phyloP scores from a whole-genome alignment of 2,797 vertebrate genomes.

The Silurus lanzhouensis region DNA sequence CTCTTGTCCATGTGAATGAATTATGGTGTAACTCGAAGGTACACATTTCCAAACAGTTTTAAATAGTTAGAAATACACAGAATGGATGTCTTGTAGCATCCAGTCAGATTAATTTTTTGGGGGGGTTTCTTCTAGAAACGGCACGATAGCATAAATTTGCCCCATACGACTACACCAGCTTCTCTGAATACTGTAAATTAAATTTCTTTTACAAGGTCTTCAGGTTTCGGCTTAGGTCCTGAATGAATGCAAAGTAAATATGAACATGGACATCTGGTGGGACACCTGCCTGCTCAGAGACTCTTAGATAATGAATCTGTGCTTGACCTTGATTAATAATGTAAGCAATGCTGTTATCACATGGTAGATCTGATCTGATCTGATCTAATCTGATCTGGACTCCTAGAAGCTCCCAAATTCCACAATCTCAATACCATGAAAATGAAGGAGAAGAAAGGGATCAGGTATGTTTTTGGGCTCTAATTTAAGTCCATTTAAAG shows the following conservation, averaged over 20 bases:
- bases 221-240: neutral
- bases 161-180: neutral
- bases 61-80: no score
- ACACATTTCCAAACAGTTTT: no score
- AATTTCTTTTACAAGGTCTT: neutral
- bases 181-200: neutral
- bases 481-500: neutral
- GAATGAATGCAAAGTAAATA: neutral
- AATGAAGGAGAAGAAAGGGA: neutral
- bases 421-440: neutral
- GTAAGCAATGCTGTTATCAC: neutral
- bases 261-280: neutral
- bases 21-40: no score
- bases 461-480: neutral
- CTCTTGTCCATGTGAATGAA: no score
- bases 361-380: neutral
- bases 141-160: neutral
- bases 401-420: neutral
- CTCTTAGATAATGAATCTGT: neutral
- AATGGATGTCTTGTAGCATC: no score
- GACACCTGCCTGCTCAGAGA: neutral
- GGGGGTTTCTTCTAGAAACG: neutral
- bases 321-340: neutral
- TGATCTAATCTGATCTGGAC: neutral
- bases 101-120: neutral